A percentile compares a stretch with the other conserved stretches of the same genome.
Conservation (phyloP, 2,888 invertebrate species). For the Campaea margaritaria region DNA sequence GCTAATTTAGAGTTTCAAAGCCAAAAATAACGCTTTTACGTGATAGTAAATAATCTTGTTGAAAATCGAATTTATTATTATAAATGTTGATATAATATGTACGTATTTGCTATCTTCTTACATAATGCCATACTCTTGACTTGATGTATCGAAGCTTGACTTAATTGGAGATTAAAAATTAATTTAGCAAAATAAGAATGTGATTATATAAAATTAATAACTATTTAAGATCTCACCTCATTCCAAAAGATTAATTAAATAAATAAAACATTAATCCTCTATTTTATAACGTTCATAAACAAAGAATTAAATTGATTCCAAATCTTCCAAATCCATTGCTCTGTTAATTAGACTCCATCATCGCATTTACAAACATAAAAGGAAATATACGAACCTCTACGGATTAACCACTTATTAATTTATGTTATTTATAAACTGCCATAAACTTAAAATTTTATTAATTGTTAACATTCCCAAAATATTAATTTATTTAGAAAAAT, state of each 20-base stretch:
- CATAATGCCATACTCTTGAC: too few relatives aligned
- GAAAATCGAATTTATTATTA: too few relatives aligned
- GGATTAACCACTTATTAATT: conserved; percentile 33
- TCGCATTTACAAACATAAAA: conserved; percentile 6
- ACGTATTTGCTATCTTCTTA: too few relatives aligned
- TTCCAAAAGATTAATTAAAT: not conserved
- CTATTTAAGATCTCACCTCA: not conserved
- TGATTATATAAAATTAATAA: not conserved
- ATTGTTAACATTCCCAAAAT: conserved; percentile 36
- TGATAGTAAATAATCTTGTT: too few relatives aligned
- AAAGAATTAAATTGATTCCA: conserved; percentile 3
- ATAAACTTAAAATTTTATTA: conserved; percentile 33
- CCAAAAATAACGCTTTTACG: too few relatives aligned
- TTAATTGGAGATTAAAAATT: too few relatives aligned
- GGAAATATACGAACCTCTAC: conserved; percentile 9
- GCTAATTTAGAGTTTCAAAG: too few relatives aligned
- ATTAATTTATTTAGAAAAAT: conserved; percentile 53
- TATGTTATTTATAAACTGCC: conserved; percentile 23
- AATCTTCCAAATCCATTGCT: conserved; percentile 18
- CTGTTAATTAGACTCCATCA: conserved; percentile 7
- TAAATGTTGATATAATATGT: too few relatives aligned
- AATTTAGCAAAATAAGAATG: too few relatives aligned
- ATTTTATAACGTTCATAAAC: conserved; percentile 26
- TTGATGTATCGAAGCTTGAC: too few relatives aligned
- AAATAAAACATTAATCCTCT: conserved; percentile 1